phyloP scores from a whole-genome alignment of 35 echinoderm and acorn worm species.

The Ophiothrix spiculata region DNA sequence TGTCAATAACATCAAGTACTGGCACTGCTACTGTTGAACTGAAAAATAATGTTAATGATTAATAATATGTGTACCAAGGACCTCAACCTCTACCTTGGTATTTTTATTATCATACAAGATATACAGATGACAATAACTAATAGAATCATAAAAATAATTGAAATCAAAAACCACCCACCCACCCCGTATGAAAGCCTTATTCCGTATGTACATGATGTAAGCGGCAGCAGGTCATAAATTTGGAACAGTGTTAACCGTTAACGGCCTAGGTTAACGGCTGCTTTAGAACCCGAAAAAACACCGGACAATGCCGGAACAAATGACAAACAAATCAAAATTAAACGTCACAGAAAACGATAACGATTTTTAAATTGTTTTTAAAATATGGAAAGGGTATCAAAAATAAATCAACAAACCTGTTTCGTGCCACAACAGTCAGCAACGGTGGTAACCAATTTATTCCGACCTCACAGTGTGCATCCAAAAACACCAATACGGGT shows the following conservation, averaged over 20 bases:
- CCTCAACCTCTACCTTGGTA: neutral
- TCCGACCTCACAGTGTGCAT: conserved; percentile 78
- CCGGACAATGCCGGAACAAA: neutral
- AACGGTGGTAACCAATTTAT: conserved; percentile 81
- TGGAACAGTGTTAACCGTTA: too few relatives aligned
- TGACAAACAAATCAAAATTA: neutral
- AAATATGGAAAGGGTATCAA: neutral
- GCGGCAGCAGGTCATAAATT: too few relatives aligned
- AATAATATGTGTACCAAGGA: too few relatives aligned
- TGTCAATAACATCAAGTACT: conserved; percentile 94
- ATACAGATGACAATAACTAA: too few relatives aligned
- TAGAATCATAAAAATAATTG: neutral
- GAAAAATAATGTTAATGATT: too few relatives aligned
- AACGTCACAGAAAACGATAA: neutral
- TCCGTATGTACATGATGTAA: neutral
- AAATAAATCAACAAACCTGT: conserved; percentile 25
- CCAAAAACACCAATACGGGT: conserved; percentile 63
- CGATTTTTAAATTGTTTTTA: neutral
- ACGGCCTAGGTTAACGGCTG: too few relatives aligned
- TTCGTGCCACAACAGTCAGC: conserved; percentile 30
- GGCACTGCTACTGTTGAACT: conserved; percentile 27
- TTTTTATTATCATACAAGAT: neutral
- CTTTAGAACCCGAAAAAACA: too few relatives aligned
- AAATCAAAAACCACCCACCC: neutral
- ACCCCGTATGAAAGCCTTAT: neutral